Evolutionary conservation across 2,888 invertebrate genomes (phyloP), one percentile per base, ranked within the genome.

Genomic region (Oithona nana): DNA sequence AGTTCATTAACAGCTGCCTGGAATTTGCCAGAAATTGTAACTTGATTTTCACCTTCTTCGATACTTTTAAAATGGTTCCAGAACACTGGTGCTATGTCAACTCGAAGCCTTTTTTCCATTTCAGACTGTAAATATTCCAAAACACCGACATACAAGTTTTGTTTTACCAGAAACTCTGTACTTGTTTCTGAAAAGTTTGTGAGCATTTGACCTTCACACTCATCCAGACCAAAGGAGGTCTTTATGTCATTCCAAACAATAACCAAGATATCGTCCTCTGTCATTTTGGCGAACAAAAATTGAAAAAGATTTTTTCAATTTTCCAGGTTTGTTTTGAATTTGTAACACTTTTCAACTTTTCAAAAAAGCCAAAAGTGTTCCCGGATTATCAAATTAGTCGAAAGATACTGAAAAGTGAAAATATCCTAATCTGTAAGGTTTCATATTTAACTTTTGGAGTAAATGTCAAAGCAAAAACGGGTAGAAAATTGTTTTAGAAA

Each of bases 71-170:
- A 83, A 67, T 80, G 79, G 0, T 75, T 74, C 83, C 83, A 84
- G 73, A 84, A 84, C 50, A 75, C 71, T 8, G 83, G 81, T 1
- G 78, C 79, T 2, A 82, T 75, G 66, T 77, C 75, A 68, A 79
- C 77, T 1, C 82, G 76, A 57, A 83, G 72, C 68, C 79, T 76
- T 68, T 79, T 77, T 68, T 83, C 81, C 54, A 82, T 76, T 66
- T 74, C 24, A 11, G 22, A 13, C 16, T 24, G 54, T 24, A 54
- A 26, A 11, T 54, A 54, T 16, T 54, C 54, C 3, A 54, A 26
- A 3, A 26, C 54, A 3, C 6, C 54, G 20, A 16, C 22, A 24
- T 3, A 26, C 24, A 24, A 2, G 6, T 3, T 16, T 54, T 54
- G 54, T 11, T 54, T 4, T 2, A 54, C 3, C 26, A 24, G 54